Evolutionary conservation across 2,797 vertebrate genomes (phyloP).

Genomic region (Percopsis omiscomaycus): DNA sequence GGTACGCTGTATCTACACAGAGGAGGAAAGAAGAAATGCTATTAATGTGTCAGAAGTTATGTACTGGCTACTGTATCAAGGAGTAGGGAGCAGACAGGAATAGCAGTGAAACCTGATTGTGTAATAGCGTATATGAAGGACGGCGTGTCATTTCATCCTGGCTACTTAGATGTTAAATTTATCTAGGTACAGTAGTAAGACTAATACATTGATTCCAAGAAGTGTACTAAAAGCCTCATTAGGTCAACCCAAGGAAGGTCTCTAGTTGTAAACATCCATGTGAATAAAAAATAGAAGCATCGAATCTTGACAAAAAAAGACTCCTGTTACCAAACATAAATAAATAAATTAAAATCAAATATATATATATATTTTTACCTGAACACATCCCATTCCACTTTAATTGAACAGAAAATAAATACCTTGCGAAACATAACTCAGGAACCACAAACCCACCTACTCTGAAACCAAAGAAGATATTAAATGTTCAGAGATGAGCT

Average conservation of each 20-base stretch:
- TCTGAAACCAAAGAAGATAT: slow-evolving; percentile 23
- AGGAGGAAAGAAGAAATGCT: background rate
- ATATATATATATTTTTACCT: slow-evolving; percentile 34
- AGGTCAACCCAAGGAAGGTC: background rate
- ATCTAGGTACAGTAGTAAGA: background rate
- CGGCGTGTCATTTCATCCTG: background rate
- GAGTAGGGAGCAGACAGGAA: background rate
- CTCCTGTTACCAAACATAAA: background rate
- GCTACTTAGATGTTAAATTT: background rate
- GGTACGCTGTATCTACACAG: slow-evolving; percentile 39
- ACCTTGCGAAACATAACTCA: slow-evolving; percentile 54
- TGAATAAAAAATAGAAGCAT: background rate
- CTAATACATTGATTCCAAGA: background rate
- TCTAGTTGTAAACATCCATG: background rate
- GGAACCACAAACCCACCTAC: slow-evolving; percentile 1
- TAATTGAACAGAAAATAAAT: slow-evolving; percentile 39
- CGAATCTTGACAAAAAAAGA: no score
- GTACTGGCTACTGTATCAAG: background rate
- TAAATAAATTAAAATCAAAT: no score
- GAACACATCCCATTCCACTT: slow-evolving; percentile 49
- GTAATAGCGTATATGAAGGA: background rate
- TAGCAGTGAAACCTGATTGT: slow-evolving; percentile 3
- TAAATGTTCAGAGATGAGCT: slow-evolving; percentile 3
- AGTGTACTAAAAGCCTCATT: background rate
- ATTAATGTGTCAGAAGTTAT: background rate